phyloP scores from a whole-genome alignment of 2,797 vertebrate genomes.

The Pipistrellus kuhlii region DNA sequence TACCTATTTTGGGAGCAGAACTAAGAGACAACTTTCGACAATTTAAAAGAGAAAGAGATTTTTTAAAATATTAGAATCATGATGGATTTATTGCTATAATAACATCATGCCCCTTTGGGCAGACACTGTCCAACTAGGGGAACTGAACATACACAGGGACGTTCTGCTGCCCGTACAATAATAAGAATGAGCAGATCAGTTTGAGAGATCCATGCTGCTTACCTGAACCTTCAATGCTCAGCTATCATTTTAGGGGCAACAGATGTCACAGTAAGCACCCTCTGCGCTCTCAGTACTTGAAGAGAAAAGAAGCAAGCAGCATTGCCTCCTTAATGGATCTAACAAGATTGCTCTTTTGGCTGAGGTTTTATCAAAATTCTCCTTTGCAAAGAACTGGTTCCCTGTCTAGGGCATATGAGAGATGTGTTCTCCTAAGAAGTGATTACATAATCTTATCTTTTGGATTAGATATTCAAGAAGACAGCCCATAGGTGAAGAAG shows the following conservation, averaged over 20 bases:
- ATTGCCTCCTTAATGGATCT: not conserved
- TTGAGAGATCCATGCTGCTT: not conserved
- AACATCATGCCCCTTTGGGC: no score
- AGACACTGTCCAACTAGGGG: not conserved
- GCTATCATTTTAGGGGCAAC: not conserved
- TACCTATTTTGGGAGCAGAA: not conserved
- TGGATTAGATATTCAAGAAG: constrained; percentile 4
- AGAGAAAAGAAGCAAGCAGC: not conserved
- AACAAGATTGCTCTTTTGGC: not conserved
- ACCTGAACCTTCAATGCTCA: not conserved
- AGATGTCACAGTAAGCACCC: not conserved
- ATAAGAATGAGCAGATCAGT: not conserved
- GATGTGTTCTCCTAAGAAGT: not conserved
- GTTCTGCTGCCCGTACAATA: not conserved
- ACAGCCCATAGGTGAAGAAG: not conserved
- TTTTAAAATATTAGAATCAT: not conserved
- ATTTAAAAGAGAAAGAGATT: not conserved
- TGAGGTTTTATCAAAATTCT: constrained; percentile 1
- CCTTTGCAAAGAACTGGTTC: constrained; percentile 12
- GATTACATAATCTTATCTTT: not conserved
- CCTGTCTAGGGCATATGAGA: not conserved
- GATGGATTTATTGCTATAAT: not conserved
- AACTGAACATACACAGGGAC: not conserved
- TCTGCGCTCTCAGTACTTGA: not conserved
- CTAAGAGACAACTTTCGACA: not conserved